Evolutionary conservation across 2,888 invertebrate genomes (phyloP), one percentile per base, ranked within the genome.

Genomic region (Steromphala cineraria): DNA sequence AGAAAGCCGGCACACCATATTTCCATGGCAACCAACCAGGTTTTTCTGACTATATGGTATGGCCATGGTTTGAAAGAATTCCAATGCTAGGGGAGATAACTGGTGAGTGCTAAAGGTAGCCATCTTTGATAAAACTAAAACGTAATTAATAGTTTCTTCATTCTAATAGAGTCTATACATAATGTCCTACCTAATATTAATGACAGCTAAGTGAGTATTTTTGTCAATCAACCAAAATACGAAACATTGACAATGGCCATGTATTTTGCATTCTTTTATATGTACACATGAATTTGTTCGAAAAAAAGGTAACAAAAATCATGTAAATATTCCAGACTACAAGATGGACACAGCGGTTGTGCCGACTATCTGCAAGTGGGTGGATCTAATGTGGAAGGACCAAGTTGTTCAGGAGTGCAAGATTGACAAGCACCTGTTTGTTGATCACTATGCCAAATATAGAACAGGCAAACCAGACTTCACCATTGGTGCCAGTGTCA

Each of bases 21-120:
- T 85, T 81, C 80, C 81, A 75, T 80, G 89, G 89, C 0, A 78
- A 83, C 67, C 46, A 79, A n/a, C 80, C 84, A 8, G 84, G 85
- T 2, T 84, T 90, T 71, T 62, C 88, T 7, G 91, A 91, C 82
- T 88, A 87, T 80, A 88, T 89, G 87, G 85, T 89, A 19, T 91
- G 91, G 91, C 91, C 91, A 8, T 90, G 88, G 86, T 90, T 89
- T 81, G 90, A 90, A 80, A 80, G 90, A 31, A 83, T 84, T 56
- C 79, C 80, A 15, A 80, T 85, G 80, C 56, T 85, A 53, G 82
- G 78, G 2, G 67, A 84, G 28, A 79, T 85, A 13, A 80, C 82
- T 21, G 84, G 85, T 85, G 53, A 36, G 55, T 10, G 67, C 40
- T 67, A 5, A 55, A 19, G 1, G 4, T 67, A 5, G 36, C 7